Conservation (phyloP, 2,888 invertebrate genomes). For the Xylophagus ater region DNA sequence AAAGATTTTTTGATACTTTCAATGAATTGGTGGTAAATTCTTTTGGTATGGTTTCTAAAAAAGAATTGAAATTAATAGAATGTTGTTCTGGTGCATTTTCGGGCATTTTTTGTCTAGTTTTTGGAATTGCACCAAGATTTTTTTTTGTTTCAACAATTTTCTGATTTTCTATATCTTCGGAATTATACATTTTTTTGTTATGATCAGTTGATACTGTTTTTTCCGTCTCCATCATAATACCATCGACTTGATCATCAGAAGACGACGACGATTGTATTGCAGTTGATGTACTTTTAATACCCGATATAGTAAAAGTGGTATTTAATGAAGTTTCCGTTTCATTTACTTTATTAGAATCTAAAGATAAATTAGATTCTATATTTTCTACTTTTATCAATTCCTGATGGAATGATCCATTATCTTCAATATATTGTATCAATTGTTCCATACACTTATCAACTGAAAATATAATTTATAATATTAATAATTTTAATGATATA, state of each 20-base stretch:
- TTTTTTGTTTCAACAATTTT: not conserved
- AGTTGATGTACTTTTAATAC: no score
- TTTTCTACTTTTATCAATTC: not conserved
- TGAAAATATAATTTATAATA: conserved; percentile 2
- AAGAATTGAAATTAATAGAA: no score
- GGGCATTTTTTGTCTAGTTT: conserved; percentile 1
- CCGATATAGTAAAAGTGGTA: no score
- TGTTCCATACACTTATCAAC: conserved; percentile 15
- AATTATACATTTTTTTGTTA: no score
- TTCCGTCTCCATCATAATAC: no score
- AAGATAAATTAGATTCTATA: not conserved
- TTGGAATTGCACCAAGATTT: conserved; percentile 13
- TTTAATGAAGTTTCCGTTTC: no score
- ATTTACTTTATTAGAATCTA: no score
- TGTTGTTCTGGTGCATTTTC: no score
- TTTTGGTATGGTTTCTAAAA: not conserved
- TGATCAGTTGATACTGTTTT: no score
- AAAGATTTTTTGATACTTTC: not conserved
- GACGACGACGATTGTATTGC: no score
- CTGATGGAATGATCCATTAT: not conserved
- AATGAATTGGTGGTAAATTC: not conserved
- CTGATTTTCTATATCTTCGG: not conserved
- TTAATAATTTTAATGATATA: not conserved
- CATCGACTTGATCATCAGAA: no score
- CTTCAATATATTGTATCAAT: conserved; percentile 10